Evolutionary conservation across 1,140 invertebrate genomes (phyloP), one percentile per base, ranked within the genome.

Genomic region (Ceratina australensis): DNA sequence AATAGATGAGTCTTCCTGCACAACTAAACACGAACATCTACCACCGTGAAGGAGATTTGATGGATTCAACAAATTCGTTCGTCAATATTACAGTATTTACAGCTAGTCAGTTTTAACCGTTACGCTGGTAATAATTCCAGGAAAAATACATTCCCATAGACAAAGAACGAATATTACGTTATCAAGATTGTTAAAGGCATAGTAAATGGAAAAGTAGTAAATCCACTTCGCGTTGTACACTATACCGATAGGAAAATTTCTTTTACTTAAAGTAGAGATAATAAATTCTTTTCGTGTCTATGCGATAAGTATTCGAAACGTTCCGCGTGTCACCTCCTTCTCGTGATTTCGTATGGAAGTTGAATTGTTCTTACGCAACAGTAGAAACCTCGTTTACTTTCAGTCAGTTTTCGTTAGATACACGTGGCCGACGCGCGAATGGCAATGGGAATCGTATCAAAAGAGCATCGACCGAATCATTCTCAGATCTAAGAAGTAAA

Each of bases 311-410:
- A 28, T 8, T 73, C 59, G 22, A 66, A 61, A 26, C 24, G 26
- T 71, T 18, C 16, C 52, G 52, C n/a, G 52, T 54, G n/a, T 18
- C 15, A 54, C 16, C 59, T 10, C 33, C 33, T 10, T 10, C 33
- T 10, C 33, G 0, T 42, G 33, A 42, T 54, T 54, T 54, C n/a
- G 52, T 10, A 54, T 54, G 33, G 33, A 42, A 42, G 33, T 42
- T 42, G 63, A 56, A 71, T 77, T 33, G 22, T 71, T 64, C 18
- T 56, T 80, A 75, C 56, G 49, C 42, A 77, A 66, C 15, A 72
- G 67, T 80, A 78, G 13, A 72, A 80, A 80, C 54, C 78, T 33
- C 59, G 72, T 54, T 78, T 80, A 78, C 67, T 78, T 78, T 78
- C 76, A 78, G 69, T 78, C 60, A 56, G 33, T 42, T 72, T 79